Evolutionary conservation across 2,113 vertebrate species (phyloP), one percentile per base, ranked within the genome.

Genomic region (Notarius lentiginosus): DNA sequence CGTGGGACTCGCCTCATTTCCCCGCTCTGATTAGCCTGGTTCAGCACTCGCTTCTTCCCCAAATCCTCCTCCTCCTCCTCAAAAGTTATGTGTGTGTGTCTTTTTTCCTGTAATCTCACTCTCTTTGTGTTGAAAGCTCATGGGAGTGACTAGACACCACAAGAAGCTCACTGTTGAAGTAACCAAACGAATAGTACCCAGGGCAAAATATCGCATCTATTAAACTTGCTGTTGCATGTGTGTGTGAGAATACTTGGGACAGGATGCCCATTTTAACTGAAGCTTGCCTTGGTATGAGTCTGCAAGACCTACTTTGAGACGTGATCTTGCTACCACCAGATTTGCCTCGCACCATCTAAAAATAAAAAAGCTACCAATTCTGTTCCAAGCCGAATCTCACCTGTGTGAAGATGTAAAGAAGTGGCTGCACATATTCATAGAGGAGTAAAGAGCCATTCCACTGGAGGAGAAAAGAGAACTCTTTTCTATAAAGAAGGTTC

Each of bases 1-100:
- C 91, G 90, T 92, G 92, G 92, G 94, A 94, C 92, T 93, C 89
- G 89, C 90, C 93, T 95, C 93, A 94, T 95, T 94, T 94, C 93
- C 93, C 91, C 84, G 89, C 93, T 93, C 93, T 95, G 94, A 95
- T 95, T 94, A 95, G 93, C 90, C 91, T 55, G 63, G 73, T 84
- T 89, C 76, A 72, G 34, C 7, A 17, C 34, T 61, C 49, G 55
- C 79, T 49, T 84, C 83, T 85, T 89, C 34, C 24, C 87, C 83
- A 77, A 85, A 80, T 79, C 84, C 84, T 61, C 30, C 56, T 30
- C 7, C 5, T 77, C n/a, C 53, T 86, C 68, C 68, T 89, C 41
- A 81, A 27, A 55, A 41, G 68, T 30, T 61, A 30, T 80, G 41
- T 73, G 60, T 14, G 76, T 22, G 41, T 85, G 60, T 84, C 11